A percentile compares a stretch with the other conserved stretches of the same genome.
These are phyloP conservation scores for Phoebastria nigripes DNA, from an alignment of 2,797 vertebrate genomes.

Conservation along the genomic window DNA sequence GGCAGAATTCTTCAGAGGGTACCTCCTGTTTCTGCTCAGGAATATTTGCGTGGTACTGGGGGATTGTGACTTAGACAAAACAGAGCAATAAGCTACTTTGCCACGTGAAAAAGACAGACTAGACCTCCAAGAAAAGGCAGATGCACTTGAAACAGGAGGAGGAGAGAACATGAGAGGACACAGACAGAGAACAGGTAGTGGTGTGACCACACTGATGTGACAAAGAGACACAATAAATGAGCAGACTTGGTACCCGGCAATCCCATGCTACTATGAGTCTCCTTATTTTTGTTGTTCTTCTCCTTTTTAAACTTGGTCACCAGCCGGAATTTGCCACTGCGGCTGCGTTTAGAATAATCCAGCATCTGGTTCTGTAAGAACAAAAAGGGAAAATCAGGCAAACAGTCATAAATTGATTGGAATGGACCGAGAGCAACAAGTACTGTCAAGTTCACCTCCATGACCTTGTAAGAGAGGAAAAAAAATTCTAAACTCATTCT, in stretches of 20 bases:
- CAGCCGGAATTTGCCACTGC: slow-evolving; percentile 90
- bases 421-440: background rate
- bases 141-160: background rate
- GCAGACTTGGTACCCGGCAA: slow-evolving; percentile 82
- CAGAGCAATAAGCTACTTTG: background rate
- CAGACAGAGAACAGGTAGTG: background rate
- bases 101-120: background rate
- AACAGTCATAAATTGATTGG: background rate
- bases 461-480: background rate
- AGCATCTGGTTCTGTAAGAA: slow-evolving; percentile 78
- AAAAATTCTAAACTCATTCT: background rate
- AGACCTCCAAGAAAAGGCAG: background rate
- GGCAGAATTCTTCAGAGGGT: background rate
- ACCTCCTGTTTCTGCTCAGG: background rate
- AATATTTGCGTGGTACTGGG: background rate
- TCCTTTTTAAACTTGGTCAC: slow-evolving; percentile 98
- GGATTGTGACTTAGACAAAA: background rate
- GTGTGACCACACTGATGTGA: background rate
- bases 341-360: slow-evolving; percentile 89
- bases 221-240: background rate
- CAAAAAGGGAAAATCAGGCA: background rate
- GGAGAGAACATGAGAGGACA: background rate
- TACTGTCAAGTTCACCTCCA: background rate
- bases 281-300: slow-evolving; percentile 93
- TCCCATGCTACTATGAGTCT: slow-evolving; percentile 80